Evolutionary conservation across 2,113 vertebrate genomes (phyloP).

Genomic region (Syngnathus scovelli): DNA sequence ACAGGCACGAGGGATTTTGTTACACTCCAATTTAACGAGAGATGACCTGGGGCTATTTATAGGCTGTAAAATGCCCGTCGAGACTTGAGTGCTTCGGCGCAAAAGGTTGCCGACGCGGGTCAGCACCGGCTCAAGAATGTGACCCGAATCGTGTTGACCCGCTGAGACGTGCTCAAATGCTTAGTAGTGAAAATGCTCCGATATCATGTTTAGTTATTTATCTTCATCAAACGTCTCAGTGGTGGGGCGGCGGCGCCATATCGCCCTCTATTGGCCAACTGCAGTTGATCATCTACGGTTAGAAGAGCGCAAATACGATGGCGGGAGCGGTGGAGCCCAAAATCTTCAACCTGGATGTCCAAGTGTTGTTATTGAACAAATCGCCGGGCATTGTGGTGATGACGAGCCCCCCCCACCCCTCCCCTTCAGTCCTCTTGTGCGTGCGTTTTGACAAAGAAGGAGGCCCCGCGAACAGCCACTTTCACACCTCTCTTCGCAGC

Average conservation of each 20-base stretch:
- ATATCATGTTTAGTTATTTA: too few relatives aligned
- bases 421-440: slow-evolving; percentile 47
- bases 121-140: slow-evolving; percentile 27
- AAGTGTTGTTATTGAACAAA: slow-evolving; percentile 50
- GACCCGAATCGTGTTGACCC: not conserved
- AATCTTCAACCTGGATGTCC: slow-evolving; percentile 15
- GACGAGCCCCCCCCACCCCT: slow-evolving; percentile 37
- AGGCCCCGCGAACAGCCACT: slow-evolving; percentile 48
- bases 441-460: slow-evolving; percentile 46
- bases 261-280: too few relatives aligned
- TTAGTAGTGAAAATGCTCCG: not conserved
- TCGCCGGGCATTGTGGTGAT: slow-evolving; percentile 30
- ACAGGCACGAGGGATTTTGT: slow-evolving; percentile 47
- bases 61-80: slow-evolving; percentile 50
- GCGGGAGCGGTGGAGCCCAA: slow-evolving; percentile 13
- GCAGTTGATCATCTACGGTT: not conserved
- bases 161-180: not conserved
- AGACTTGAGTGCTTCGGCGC: slow-evolving; percentile 34
- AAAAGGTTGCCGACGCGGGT: slow-evolving; percentile 29
- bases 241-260: too few relatives aligned
- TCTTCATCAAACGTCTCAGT: too few relatives aligned
- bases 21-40: slow-evolving; percentile 52
- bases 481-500: slow-evolving; percentile 47
- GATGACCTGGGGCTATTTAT: slow-evolving; percentile 64
- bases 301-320: slow-evolving; percentile 13